Conservation (phyloP, 2,113 vertebrate species). For the Chrysemys picta region DNA sequence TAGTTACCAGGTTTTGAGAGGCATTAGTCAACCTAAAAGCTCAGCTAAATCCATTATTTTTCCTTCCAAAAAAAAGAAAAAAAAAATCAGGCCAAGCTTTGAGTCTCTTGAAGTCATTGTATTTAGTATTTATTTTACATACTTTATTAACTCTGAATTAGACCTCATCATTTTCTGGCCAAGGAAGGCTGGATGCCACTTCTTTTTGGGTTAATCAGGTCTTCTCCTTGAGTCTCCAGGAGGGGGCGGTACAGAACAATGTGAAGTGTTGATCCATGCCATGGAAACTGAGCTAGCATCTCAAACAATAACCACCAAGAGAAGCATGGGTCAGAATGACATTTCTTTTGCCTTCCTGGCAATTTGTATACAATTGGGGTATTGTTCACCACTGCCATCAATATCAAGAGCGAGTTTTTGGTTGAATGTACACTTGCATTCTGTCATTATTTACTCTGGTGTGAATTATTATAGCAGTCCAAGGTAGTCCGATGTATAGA, state of each 20-base stretch:
- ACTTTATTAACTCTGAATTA: neutral
- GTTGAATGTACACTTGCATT: neutral
- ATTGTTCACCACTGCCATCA: neutral
- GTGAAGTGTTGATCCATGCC: neutral
- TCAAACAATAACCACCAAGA: neutral
- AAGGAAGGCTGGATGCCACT: neutral
- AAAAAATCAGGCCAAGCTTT: neutral
- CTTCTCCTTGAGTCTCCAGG: neutral
- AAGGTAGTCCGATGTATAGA: neutral
- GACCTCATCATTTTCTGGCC: neutral
- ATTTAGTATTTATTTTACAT: neutral
- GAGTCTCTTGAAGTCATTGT: rapidly evolving
- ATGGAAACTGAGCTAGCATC: neutral
- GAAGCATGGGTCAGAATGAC: neutral
- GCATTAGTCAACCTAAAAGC: too few species aligned
- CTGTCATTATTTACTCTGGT: neutral
- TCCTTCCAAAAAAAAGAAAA: neutral
- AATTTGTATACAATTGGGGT: neutral
- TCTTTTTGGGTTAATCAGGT: neutral
- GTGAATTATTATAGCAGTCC: neutral
- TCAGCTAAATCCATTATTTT: too few species aligned
- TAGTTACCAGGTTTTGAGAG: neutral
- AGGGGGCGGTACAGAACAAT: neutral
- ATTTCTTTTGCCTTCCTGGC: neutral
- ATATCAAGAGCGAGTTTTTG: neutral